Evolutionary conservation across 1,140 invertebrate species (phyloP), one percentile per base, ranked within the genome.

Genomic region (Vanessa tameamea): DNA sequence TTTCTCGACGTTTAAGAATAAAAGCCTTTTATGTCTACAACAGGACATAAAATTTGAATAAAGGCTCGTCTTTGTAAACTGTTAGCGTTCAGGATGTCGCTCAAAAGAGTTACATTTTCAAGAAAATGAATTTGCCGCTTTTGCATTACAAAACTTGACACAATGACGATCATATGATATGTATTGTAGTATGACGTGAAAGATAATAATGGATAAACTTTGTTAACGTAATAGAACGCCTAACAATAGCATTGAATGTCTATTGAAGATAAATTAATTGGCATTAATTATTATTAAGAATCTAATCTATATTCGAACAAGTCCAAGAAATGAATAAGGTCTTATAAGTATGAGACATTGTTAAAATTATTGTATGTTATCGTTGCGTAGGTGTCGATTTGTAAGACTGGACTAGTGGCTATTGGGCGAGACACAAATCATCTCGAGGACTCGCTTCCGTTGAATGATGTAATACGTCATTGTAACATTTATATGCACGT

Each of bases 331-430:
- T 43, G 37, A 43, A 43, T 43, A 43, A 43, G 9, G 37, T 6
- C 9, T 43, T 43, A 43, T 43, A 9, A 43, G 37, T 43, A 43
- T 43, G 1, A 43, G 37, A 43, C 7, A 43, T 8, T 43, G 37
- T 43, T 50, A 47, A 53, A 75, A 82, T 20, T 20, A 20, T 78
- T 78, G 77, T 70, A 20, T 53, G 76, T 82, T 80, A 82, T 70
- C 57, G 69, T 53, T 53, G 80, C 78, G 83, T 82, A 85, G 82
- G 83, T 81, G 78, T 76, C 72, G 67, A 76, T 64, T 74, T 71
- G 64, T 71, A 65, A 67, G 26, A 61, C 43, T 61, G 13, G 69
- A 70, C 64, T 51, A 63, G 53, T 53, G 61, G 31, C 20, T 68
- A 80, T 75, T 70, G 66, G 57, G 26, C 64, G 43, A 61, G 26